Conservation (phyloP, 2,797 vertebrate genomes). For the Gymnoscopelus microlampas region DNA sequence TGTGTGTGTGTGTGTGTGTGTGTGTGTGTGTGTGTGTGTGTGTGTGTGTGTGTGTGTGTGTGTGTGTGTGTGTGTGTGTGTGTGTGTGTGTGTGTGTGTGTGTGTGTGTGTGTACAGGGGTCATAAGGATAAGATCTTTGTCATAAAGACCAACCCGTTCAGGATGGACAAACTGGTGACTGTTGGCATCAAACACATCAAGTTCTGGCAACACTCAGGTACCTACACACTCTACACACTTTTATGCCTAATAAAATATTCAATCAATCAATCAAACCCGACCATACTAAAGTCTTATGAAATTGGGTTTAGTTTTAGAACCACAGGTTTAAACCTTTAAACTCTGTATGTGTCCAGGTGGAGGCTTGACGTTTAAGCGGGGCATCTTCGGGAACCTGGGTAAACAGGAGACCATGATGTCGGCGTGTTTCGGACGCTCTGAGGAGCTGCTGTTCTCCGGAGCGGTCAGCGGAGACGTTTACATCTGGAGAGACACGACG, state of each 20-base stretch:
- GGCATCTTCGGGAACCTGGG: constrained; percentile 89
- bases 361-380: constrained; percentile 90
- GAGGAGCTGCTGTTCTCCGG: constrained; percentile 95
- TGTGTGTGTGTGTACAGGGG: constrained; percentile 65
- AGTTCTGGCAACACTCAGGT: constrained; percentile 97
- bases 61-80: too few relatives aligned
- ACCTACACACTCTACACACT: too few relatives aligned
- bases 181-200: constrained; percentile 96
- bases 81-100: too few relatives aligned
- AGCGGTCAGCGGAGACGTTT: constrained; percentile 93
- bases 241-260: too few relatives aligned
- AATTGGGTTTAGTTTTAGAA: too few relatives aligned
- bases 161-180: constrained; percentile 93
- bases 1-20: too few relatives aligned
- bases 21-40: too few relatives aligned
- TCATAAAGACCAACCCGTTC: constrained; percentile 93
- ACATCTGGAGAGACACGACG: constrained; percentile 92
- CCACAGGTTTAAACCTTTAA: neutral
- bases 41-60: too few relatives aligned
- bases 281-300: too few relatives aligned
- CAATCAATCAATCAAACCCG: too few relatives aligned
- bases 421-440: constrained; percentile 88
- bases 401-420: constrained; percentile 96
- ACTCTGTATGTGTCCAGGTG: constrained; percentile 76
- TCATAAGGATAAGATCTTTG: constrained; percentile 95